phyloP scores from a whole-genome alignment of 2,797 vertebrate genomes.

The Bovichtus diacanthus region DNA sequence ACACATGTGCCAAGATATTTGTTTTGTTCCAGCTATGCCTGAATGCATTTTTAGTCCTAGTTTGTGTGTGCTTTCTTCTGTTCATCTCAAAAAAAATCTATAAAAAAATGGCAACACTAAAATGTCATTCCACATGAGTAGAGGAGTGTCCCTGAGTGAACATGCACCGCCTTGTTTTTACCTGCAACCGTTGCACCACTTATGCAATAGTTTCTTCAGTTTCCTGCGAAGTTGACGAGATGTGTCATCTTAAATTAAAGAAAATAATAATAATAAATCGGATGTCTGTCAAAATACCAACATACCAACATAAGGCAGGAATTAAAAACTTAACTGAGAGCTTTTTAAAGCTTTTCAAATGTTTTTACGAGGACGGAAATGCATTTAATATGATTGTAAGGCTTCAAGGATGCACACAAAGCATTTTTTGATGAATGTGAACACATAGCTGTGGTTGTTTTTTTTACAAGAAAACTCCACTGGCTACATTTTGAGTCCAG shows the following conservation, averaged over 20 bases:
- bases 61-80: not conserved
- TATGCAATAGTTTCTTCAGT: no score
- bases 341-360: not conserved
- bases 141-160: not conserved
- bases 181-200: not conserved
- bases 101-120: not conserved
- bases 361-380: not conserved
- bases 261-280: no score
- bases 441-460: not conserved
- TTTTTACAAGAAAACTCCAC: not conserved
- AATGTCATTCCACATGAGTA: not conserved
- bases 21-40: not conserved
- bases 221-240: not conserved
- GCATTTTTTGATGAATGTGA: not conserved
- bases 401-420: not conserved
- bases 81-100: not conserved
- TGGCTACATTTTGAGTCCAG: not conserved
- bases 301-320: not conserved
- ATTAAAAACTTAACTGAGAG: no score
- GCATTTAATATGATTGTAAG: not conserved
- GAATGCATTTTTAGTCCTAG: not conserved
- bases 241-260: not conserved
- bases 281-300: no score
- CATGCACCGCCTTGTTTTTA: slow-evolving; percentile 19
- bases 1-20: not conserved